Evolutionary conservation across 2,888 invertebrate genomes (phyloP), one percentile per base, ranked within the genome.

Genomic region (Cylloceria caligata): DNA sequence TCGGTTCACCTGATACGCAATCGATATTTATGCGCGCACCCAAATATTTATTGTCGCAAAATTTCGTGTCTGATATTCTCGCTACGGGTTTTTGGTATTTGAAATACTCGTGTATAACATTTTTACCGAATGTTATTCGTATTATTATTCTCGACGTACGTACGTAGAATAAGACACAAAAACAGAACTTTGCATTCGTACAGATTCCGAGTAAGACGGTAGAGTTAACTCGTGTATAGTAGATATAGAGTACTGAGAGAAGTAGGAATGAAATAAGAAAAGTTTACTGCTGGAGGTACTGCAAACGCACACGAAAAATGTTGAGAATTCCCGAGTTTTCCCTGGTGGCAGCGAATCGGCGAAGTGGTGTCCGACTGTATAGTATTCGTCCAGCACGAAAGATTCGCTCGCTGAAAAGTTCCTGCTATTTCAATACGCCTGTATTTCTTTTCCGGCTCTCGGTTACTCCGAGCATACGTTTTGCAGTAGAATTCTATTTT

Each of bases 341-440:
- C 19, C 21, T 16, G 19, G 27, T 27, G 39, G 6, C 24, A 16
- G 49, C 39, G 72, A 83, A 83, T 76, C 79, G 75, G 67, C 55
- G 55, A 80, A 83, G 75, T 80, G 72, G 75, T 82, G 82, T 27
- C 55, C 21, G 55, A 21, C 30, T 34, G 16, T 30, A 34, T 34
- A 57, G 45, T 24, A 27, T 47, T 30, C 47, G 47, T 76, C 65
- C 76, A 42, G 67, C 67, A 60, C 71, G 71, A 75, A 75, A 79
- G 68, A 80, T 80, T 83, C 72, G 36, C 47, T 42, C 47, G 45
- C 62, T 76, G 67, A 76, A 76, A 83, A 80, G 82, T 83, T 79
- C 71, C 60, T 64, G 82, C 75, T 79, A 83, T 83, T 83, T 83
- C 82, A 83, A 80, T 83, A 75, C 45, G 60, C 57, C 60, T 71